Evolutionary conservation across 2,888 invertebrate genomes (phyloP), one percentile per base, ranked within the genome.

Genomic region (Hydroisotoma schaefferi): DNA sequence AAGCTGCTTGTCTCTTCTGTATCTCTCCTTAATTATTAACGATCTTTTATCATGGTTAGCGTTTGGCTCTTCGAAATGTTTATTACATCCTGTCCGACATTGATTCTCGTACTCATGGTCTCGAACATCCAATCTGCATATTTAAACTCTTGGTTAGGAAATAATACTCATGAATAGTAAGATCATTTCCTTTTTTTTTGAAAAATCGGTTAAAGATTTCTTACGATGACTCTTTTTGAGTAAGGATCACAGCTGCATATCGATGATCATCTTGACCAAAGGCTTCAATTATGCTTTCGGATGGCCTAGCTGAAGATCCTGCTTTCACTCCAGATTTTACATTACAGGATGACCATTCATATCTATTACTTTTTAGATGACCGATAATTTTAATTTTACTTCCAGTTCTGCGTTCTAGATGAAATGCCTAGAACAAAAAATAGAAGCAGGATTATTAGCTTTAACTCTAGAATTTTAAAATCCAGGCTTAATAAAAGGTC

Each of bases 241-340:
- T 68, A 5, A 68, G 33, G 43, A 68, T 67, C n/a, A 68, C 67
- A 10, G 70, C 70, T 15, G 70, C 68, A 44, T 70, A 70, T 18
- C 59, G 57, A 59, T 70, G 70, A 56, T 70, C 70, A 37, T 63
- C 63, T n/a, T n/a, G n/a, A n/a, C n/a, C n/a, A n/a, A n/a, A n/a
- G n/a, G n/a, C n/a, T n/a, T n/a, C n/a, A n/a, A n/a, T n/a, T n/a
- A n/a, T n/a, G n/a, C n/a, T n/a, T n/a, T n/a, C n/a, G n/a, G n/a
- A n/a, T n/a, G n/a, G n/a, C n/a, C n/a, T n/a, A n/a, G n/a, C n/a
- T n/a, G n/a, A n/a, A n/a, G n/a, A n/a, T n/a, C n/a, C n/a, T n/a
- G n/a, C n/a, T n/a, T n/a, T n/a, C n/a, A n/a, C n/a, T n/a, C n/a
- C n/a, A n/a, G n/a, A n/a, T n/a, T n/a, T n/a, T n/a, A n/a, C n/a